These are phyloP conservation scores for Falco novaeseelandiae DNA, from an alignment of 2,797 vertebrate genomes.

Conservation along the genomic window DNA sequence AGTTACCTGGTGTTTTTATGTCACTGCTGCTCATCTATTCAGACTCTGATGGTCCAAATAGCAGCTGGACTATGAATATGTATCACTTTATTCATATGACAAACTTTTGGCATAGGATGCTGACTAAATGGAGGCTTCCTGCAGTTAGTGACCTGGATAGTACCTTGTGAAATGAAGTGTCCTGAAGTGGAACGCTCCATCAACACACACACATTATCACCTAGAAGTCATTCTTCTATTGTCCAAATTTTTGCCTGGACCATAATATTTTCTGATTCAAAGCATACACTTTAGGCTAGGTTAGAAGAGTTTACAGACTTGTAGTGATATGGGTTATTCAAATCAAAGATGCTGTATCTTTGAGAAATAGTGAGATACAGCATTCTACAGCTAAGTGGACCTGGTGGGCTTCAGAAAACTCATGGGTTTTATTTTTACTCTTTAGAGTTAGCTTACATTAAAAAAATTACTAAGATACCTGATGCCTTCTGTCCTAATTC, in stretches of 20 bases:
- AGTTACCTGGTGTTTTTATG: slow-evolving; percentile 50
- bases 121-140: not conserved
- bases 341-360: not conserved
- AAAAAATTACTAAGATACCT: not conserved
- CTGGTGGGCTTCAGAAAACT: not conserved
- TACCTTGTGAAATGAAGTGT: not conserved
- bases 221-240: not conserved
- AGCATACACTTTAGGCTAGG: not conserved
- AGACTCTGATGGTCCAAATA: slow-evolving; percentile 28
- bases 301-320: not conserved
- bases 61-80: slow-evolving; percentile 41
- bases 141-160: slow-evolving; percentile 7
- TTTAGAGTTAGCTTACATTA: not conserved
- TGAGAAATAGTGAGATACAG: not conserved
- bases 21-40: slow-evolving; percentile 24
- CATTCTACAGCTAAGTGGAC: not conserved
- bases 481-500: not conserved
- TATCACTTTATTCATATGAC: not conserved
- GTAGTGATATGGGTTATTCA: not conserved
- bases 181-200: slow-evolving; percentile 13
- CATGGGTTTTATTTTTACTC: not conserved
- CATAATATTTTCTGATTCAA: not conserved
- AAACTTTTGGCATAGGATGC: not conserved
- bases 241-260: not conserved
- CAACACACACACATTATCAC: not conserved